A percentile compares a stretch with the other conserved stretches of the same genome.
phyloP scores from a whole-genome alignment of 2,113 vertebrate species.

The Bothrops jararaca region DNA sequence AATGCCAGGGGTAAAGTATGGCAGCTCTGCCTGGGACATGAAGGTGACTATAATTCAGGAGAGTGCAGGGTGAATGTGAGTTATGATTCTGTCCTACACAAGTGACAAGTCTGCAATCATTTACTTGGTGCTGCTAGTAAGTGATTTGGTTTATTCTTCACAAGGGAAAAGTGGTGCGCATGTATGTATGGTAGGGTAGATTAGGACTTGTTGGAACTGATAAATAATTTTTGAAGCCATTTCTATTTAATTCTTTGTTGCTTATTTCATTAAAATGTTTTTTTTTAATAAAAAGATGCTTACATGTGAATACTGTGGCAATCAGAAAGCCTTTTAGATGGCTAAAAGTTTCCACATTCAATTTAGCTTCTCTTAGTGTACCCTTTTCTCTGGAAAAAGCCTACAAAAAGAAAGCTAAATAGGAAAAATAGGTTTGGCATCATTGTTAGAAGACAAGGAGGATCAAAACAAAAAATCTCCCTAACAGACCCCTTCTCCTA shows the following conservation, averaged over 20 bases:
- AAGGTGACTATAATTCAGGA: conserved; percentile 36
- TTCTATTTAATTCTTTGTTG: conserved; percentile 9
- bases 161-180: conserved; percentile 17
- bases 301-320: neutral
- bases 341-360: neutral
- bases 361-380: neutral
- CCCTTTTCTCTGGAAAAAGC: neutral
- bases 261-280: conserved; percentile 39
- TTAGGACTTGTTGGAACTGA: neutral
- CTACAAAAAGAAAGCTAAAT: neutral
- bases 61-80: conserved; percentile 14
- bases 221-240: neutral
- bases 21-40: conserved; percentile 14
- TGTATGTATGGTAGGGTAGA: neutral
- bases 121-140: conserved; percentile 19
- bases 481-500: neutral
- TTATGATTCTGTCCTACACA: conserved; percentile 40
- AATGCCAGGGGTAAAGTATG: neutral
- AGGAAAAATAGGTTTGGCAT: neutral
- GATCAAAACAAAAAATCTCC: neutral
- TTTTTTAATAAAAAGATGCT: conserved; percentile 18
- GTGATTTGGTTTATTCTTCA: conserved; percentile 34
- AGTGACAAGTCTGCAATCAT: conserved; percentile 9
- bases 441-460: neutral
- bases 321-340: rapidly evolving